A percentile compares a stretch with the other conserved stretches of the same genome.
Evolutionary conservation across 2,113 vertebrate genomes (phyloP).

Genomic region (Natator depressus): DNA sequence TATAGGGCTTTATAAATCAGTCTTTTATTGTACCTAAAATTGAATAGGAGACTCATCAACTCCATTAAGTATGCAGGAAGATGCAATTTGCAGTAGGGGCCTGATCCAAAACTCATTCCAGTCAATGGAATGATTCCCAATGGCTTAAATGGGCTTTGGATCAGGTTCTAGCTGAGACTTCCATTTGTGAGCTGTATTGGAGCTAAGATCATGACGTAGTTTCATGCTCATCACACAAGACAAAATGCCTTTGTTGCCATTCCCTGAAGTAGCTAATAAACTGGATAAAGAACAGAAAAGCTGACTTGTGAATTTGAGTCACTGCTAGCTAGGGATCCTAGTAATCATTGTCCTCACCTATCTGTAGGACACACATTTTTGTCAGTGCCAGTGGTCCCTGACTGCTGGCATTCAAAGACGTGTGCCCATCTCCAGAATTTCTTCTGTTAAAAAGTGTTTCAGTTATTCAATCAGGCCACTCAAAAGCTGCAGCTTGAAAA

Average conservation of each 20-base stretch:
- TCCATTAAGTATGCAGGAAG: not conserved
- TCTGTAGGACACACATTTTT: not conserved
- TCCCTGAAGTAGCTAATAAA: not conserved
- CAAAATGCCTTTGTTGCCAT: not conserved
- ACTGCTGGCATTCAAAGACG: not conserved
- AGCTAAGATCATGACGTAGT: not conserved
- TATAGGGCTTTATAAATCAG: not conserved
- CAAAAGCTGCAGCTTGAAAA: not conserved
- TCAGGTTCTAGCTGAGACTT: not conserved
- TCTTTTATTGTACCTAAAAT: not conserved
- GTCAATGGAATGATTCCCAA: not conserved
- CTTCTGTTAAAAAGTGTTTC: not conserved
- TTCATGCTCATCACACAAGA: conserved; percentile 20
- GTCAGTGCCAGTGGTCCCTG: not conserved
- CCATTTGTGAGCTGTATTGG: not conserved
- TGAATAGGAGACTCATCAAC: not conserved
- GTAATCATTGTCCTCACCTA: not conserved
- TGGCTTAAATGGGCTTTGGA: not conserved
- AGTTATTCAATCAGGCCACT: not conserved
- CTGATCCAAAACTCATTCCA: not conserved
- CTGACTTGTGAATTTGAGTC: not conserved
- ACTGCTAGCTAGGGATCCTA: not conserved
- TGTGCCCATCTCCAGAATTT: not conserved
- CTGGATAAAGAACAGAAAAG: not conserved
- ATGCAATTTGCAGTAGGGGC: not conserved